Evolutionary conservation across 2,888 invertebrate species (phyloP), one percentile per base, ranked within the genome.

Genomic region (Tetragonisca angustula): DNA sequence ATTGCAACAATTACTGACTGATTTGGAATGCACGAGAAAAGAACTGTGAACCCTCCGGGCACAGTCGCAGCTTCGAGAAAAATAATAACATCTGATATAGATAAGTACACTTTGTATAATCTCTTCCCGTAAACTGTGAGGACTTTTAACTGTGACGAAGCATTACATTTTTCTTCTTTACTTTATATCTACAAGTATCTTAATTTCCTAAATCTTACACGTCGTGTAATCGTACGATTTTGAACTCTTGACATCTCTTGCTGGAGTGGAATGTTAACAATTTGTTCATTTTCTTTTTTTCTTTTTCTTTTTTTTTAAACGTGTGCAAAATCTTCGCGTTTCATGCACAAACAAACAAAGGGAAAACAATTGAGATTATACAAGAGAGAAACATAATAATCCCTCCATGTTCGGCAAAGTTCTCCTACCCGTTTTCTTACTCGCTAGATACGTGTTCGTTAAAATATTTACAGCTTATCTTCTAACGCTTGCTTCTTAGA

Each of bases 21-120:
- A 36, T 17, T 4, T 68, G 79, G 68, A 82, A 85, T 79, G 69
- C 61, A 4, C 59, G 19, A 68, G 54, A 49, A 71, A 52, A 43
- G 19, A 21, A 61, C 6, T 4, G 50, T 64, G 32, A 27, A 50
- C 27, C 27, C 36, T 32, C 32, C 32, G 69, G 64, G 4, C 15
- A 68, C 19, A 76, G 72, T 19, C 32, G 61, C n/a, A 72, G 56
- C 32, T 49, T 17, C 17, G 50, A 36, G 52, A 17, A 43, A 56
- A n/a, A 56, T 56, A 79, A 68, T 73, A 49, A 27, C 59, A 73
- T 73, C 49, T 50, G 17, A 50, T 24, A 50, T 24, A 69, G 54
- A 54, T 79, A 74, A 79, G 74, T 79, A 79, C 79, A 79, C 73
- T 79, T 79, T 68, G 59, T 68, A 79, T 73, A 79, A 67, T 73